Evolutionary conservation across 1,140 invertebrate genomes (phyloP).

Genomic region (Bombus impatiens): DNA sequence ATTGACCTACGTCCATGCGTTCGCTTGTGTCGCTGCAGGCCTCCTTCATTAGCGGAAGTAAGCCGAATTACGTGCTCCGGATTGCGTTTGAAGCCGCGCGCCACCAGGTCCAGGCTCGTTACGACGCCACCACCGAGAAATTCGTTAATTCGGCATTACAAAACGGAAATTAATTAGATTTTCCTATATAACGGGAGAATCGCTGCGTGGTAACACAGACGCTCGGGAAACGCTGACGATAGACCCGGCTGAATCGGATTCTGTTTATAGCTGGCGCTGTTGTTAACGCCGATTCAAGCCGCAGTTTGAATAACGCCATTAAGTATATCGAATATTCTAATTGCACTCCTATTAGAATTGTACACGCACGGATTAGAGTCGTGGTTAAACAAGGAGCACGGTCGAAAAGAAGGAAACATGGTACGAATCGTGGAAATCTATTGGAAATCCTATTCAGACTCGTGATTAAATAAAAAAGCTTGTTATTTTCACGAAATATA

Average conservation of each 20-base stretch:
- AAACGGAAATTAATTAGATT: slow-evolving; percentile 13
- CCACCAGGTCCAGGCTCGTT: no score
- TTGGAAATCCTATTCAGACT: no score
- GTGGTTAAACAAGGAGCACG: background rate
- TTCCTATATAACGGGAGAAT: slow-evolving; percentile 4
- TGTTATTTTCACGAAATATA: no score
- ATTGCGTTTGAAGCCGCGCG: background rate
- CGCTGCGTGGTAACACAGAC: slow-evolving; percentile 24
- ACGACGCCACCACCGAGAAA: background rate
- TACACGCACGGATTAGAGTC: no score
- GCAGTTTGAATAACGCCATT: slow-evolving; percentile 7
- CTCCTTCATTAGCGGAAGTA: slow-evolving; percentile 59
- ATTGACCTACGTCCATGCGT: slow-evolving; percentile 18
- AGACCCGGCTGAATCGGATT: background rate
- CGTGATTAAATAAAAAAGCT: no score
- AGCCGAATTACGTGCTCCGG: slow-evolving; percentile 52
- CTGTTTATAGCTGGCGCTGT: background rate
- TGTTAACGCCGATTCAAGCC: slow-evolving; percentile 2
- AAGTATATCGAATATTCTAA: slow-evolving; percentile 6
- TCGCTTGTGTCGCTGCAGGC: background rate
- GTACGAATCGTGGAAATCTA: no score
- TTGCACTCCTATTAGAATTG: background rate
- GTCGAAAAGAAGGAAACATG: background rate
- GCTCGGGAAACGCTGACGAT: background rate
- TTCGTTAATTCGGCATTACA: slow-evolving; percentile 34